Evolutionary conservation across 2,113 vertebrate species (phyloP).

Genomic region (Prochilodus magdalenae): DNA sequence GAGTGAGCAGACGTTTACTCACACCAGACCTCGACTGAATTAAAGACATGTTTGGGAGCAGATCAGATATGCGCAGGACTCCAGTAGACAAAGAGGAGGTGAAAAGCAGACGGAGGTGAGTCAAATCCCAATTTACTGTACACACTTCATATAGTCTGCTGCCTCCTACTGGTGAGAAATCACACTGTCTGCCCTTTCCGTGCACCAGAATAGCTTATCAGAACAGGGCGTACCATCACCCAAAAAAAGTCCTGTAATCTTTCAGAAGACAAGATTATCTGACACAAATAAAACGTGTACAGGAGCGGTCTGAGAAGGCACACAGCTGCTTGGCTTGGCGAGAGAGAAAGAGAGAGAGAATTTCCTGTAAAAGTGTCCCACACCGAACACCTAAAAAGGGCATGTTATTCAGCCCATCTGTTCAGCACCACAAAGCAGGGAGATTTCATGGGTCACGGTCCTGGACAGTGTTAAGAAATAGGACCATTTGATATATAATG

Average conservation of each 20-base stretch:
- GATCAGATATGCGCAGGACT: constrained; percentile 11
- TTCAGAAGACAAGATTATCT: constrained; percentile 30
- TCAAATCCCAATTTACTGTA: neutral
- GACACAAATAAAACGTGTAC: constrained; percentile 20
- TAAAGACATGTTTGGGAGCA: constrained; percentile 1
- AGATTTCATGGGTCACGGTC: constrained; percentile 42
- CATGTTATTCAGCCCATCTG: constrained; percentile 53
- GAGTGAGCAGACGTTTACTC: constrained; percentile 37
- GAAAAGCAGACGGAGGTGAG: neutral
- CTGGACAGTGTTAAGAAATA: constrained; percentile 29
- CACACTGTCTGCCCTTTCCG: neutral
- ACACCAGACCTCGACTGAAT: constrained; percentile 9
- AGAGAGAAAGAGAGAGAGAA: constrained; percentile 20
- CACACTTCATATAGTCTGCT: constrained; percentile 34
- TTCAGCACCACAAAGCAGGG: constrained; percentile 12
- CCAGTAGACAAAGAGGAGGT: constrained; percentile 5
- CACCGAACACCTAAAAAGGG: constrained; percentile 67
- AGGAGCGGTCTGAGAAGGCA: constrained; percentile 23
- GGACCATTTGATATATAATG: constrained; percentile 46
- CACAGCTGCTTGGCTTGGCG: constrained; percentile 48
- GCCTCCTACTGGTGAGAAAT: constrained; percentile 47
- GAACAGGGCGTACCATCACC: neutral
- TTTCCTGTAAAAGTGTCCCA: constrained; percentile 37
- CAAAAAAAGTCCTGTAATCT: neutral
- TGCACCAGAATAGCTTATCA: constrained; percentile 7